Base-by-base conservation (phyloP, 2,113 vertebrate species). In the Piprites chloris region DNA sequence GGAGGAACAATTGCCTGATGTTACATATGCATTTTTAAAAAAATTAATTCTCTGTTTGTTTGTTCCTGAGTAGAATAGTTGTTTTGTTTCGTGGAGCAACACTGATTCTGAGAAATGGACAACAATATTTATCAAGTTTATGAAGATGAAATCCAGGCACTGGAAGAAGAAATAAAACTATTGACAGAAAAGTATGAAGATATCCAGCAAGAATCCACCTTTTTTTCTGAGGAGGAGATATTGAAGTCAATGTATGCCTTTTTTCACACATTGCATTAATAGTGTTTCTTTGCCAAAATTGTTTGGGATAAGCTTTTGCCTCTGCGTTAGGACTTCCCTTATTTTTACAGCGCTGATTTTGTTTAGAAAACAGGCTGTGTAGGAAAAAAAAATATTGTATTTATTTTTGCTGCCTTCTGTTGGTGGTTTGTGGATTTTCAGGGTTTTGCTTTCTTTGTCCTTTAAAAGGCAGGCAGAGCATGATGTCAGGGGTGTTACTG, bases 161-260 rank as follows among this genome's bases (percentile, higher is more conserved):
- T 99, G n/a, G 96, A 97, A 81, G 97, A 98, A 87, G 98, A 99
- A 94, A 97, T 99, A 50, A 41, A 87, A 44, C 66, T 55, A 2
- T 68, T 98, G 83, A 46, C 97, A 83, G 50, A 89, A 22, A 90
- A 98, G 44, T 95, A 94, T 82, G 85, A 98, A 82, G 86, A 97
- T 4, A 44, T 32, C 33, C 66, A 71, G 33, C 96, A 96, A 24
- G 95, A 97, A 71, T 80, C 96, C 23, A 75, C 71, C 0, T 89
- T 96, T 23, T 78, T 96, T 78, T 96, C 97, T 53, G 91, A 91
- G 5, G 90, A 96, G 87, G 81, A 95, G 37, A 87, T 98, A 89
- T 55, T 91, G 22, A 73, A 91, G 9, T 69, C 97, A 44, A 39
- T 97, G 98, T 98, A 95, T 53, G 98, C 2, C 41, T 30, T 59